These are phyloP conservation scores for Sebastes schlegelii DNA, from an alignment of 2,113 vertebrate species.

Conservation along the genomic window DNA sequence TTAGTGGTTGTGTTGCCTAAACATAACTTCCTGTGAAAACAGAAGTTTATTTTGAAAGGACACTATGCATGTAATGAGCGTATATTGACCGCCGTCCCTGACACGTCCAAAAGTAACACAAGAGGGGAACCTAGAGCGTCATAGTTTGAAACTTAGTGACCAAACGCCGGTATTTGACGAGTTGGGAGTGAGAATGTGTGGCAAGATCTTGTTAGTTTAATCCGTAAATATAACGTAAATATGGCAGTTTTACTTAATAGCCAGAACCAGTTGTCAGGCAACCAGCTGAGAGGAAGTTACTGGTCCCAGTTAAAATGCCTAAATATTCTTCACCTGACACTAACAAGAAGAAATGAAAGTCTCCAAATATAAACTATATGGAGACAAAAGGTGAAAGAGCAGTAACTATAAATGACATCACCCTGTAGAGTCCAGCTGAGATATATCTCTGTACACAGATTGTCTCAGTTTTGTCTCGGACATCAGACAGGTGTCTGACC, in stretches of 20 bases:
- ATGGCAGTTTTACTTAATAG: neutral
- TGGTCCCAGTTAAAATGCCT: neutral
- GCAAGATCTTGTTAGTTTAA: too few species aligned
- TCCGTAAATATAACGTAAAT: too few species aligned
- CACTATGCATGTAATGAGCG: too few species aligned
- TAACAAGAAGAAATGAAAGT: neutral
- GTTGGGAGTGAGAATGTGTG: too few species aligned
- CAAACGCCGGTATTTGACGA: too few species aligned
- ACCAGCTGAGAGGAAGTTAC: neutral
- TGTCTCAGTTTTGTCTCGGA: conserved; percentile 45
- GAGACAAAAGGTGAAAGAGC: neutral
- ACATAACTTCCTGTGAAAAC: too few species aligned
- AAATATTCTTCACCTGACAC: neutral
- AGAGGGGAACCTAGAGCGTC: too few species aligned
- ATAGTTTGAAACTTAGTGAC: too few species aligned
- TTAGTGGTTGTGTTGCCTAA: too few species aligned
- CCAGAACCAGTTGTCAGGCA: neutral
- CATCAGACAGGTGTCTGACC: conserved; percentile 80
- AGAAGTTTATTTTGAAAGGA: too few species aligned
- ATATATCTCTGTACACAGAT: conserved; percentile 40
- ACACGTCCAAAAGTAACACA: too few species aligned
- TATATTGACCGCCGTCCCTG: too few species aligned
- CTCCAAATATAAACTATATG: neutral
- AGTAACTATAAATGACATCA: neutral
- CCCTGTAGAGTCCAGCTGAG: conserved; percentile 41